phyloP scores from a whole-genome alignment of 2,797 vertebrate genomes.

The Buphagus erythrorhynchus region DNA sequence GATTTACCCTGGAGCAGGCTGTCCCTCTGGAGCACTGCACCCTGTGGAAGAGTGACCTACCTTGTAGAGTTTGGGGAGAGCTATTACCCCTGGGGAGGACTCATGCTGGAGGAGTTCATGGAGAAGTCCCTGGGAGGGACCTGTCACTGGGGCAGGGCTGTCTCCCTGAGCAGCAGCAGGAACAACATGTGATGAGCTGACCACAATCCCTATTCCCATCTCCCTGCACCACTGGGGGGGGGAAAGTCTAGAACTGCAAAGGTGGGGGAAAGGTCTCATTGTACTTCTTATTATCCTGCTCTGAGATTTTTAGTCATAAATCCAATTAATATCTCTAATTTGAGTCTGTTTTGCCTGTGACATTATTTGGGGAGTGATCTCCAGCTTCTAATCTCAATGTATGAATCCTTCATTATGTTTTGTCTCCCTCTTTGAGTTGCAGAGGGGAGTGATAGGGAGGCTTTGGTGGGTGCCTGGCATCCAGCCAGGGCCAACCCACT shows the following conservation, averaged over 20 bases:
- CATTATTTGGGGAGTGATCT: neutral
- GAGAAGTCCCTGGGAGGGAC: neutral
- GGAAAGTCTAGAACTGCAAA: neutral
- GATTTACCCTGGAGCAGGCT: neutral
- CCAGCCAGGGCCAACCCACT: neutral
- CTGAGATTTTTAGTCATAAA: neutral
- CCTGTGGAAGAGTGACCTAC: neutral
- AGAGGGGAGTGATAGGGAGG: neutral
- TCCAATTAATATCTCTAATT: neutral
- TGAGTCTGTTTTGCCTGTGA: neutral
- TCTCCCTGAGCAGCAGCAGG: neutral
- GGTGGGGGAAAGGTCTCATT: neutral
- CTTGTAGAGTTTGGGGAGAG: neutral
- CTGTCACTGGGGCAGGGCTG: too few relatives aligned
- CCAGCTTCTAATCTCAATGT: fast-evolving
- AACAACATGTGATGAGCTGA: neutral
- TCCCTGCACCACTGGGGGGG: fast-evolving
- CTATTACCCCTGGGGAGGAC: neutral
- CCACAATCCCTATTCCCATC: neutral
- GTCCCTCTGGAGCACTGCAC: neutral
- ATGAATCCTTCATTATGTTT: neutral
- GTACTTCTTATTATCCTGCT: neutral
- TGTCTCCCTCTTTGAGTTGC: neutral
- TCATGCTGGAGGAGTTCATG: neutral
- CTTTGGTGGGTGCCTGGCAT: neutral